Conservation (phyloP, 2,113 vertebrate species). For the Pelecanus crispus region DNA sequence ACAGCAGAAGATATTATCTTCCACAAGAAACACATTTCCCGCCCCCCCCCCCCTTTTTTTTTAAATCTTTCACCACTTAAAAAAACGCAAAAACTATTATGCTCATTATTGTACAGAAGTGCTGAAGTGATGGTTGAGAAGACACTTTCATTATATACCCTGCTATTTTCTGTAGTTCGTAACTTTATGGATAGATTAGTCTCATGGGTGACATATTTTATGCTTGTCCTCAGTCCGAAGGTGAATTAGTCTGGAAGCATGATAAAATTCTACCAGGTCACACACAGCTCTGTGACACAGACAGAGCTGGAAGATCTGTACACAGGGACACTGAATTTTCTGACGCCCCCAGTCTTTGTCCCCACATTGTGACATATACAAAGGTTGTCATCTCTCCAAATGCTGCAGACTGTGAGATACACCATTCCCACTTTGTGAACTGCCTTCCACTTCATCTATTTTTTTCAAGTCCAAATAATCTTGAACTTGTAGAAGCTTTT, state of each 20-base stretch:
- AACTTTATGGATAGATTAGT: neutral
- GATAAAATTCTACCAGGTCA: neutral
- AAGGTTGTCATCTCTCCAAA: neutral
- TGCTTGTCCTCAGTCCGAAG: neutral
- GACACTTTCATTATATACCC: neutral
- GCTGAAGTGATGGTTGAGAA: neutral
- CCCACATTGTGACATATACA: neutral
- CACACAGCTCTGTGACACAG: neutral
- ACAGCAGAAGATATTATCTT: neutral
- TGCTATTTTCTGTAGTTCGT: neutral
- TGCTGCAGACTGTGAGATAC: neutral
- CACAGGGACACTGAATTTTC: neutral
- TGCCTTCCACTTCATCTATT: neutral
- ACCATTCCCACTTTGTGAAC: neutral
- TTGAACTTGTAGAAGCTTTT: neutral
- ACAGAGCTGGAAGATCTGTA: neutral
- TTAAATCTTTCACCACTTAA: neutral
- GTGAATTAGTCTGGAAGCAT: neutral
- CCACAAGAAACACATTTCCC: neutral
- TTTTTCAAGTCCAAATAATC: neutral
- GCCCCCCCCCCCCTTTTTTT: no score
- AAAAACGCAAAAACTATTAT: neutral
- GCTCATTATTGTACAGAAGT: neutral
- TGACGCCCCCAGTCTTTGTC: neutral
- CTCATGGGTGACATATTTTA: neutral